These are phyloP conservation scores for Timema podura DNA, from an alignment of 2,888 invertebrate species.

Conservation along the genomic window DNA sequence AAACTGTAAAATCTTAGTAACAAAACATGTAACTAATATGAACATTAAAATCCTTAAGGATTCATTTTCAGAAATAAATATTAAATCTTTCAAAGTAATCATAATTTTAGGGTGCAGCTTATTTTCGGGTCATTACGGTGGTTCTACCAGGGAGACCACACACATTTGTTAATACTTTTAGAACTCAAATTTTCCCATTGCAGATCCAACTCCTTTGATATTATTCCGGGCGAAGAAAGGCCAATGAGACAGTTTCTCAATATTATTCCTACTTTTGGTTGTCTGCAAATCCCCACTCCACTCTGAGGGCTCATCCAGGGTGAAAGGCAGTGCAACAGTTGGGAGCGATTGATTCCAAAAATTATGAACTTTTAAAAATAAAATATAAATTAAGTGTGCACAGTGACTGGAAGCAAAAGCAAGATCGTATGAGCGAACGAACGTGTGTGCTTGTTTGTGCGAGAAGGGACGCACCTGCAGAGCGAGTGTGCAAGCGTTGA, in stretches of 20 bases:
- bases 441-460: conserved; percentile 27
- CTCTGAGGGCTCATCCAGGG: conserved; percentile 35
- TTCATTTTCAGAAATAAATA: too few species aligned
- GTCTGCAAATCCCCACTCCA: conserved; percentile 38
- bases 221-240: conserved; percentile 31
- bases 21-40: too few species aligned
- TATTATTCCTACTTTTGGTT: conserved; percentile 37
- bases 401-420: conserved; percentile 29
- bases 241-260: conserved; percentile 32
- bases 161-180: too few species aligned
- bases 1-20: too few species aligned
- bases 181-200: conserved; percentile 26
- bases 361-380: conserved; percentile 14
- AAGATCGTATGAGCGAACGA: conserved; percentile 28
- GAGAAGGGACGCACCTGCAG: conserved; percentile 31
- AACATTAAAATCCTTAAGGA: too few species aligned
- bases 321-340: conserved; percentile 34
- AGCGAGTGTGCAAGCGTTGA: conserved; percentile 25
- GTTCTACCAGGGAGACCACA: too few species aligned
- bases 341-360: conserved; percentile 33
- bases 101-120: too few species aligned
- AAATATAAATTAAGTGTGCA: conserved; percentile 29
- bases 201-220: conserved; percentile 32
- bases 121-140: too few species aligned
- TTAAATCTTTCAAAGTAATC: too few species aligned